Evolutionary conservation across 2,797 vertebrate genomes (phyloP).

Genomic region (Sebastes oblongus): DNA sequence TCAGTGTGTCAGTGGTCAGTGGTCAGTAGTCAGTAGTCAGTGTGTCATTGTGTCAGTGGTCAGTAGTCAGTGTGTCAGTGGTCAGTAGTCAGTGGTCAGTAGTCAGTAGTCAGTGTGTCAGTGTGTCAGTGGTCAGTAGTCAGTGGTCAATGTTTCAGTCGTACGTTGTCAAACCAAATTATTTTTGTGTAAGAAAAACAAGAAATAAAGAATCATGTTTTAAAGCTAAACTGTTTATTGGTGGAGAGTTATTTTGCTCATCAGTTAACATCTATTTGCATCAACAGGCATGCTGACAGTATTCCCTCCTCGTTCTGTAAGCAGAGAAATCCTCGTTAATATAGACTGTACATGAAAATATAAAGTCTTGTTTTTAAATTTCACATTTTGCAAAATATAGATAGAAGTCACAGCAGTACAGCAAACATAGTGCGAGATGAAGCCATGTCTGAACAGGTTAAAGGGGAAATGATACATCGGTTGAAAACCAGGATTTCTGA

Average conservation of each 20-base stretch:
- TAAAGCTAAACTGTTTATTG: conserved; percentile 73
- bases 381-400: conserved; percentile 61
- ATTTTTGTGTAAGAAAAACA: not conserved
- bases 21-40: too few species aligned
- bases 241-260: conserved; percentile 55
- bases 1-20: too few species aligned
- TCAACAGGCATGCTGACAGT: conserved; percentile 56
- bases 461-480: not conserved
- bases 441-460: conserved; percentile 21
- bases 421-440: conserved; percentile 34
- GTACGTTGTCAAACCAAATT: not conserved
- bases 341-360: conserved; percentile 57
- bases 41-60: too few species aligned
- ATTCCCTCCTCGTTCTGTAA: conserved; percentile 61
- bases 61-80: too few species aligned
- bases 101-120: too few species aligned
- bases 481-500: conserved; percentile 2
- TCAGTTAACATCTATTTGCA: conserved; percentile 61
- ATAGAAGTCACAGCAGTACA: conserved; percentile 54
- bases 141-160: not conserved
- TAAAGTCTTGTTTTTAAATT: conserved; percentile 31
- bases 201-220: conserved; percentile 22
- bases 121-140: too few species aligned
- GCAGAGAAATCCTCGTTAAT: conserved; percentile 30
- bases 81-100: not conserved